Percentiles rank a stretch among this genome's conserved stretches.
Conservation (phyloP, 2,797 vertebrate genomes). For the Rhincodon typus region DNA sequence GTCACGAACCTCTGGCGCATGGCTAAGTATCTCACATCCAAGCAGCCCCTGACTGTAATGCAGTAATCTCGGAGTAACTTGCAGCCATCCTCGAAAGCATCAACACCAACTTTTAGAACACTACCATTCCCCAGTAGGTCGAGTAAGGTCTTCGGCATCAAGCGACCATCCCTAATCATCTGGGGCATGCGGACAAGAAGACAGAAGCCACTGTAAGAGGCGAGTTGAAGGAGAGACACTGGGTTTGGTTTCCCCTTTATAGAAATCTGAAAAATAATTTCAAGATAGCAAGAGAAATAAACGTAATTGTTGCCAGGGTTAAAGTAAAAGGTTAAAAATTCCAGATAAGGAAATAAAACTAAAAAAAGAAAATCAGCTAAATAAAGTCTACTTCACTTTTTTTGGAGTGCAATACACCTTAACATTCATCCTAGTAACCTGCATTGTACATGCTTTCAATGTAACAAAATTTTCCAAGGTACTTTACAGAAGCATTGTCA, state of each 20-base stretch:
- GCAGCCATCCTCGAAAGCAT: conserved; percentile 83
- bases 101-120: conserved; percentile 85
- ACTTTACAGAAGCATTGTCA: background rate
- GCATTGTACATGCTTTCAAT: background rate
- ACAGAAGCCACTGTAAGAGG: conserved; percentile 76
- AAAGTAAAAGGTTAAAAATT: background rate
- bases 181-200: conserved; percentile 73
- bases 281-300: background rate
- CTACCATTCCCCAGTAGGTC: conserved; percentile 67
- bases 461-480: background rate
- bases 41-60: conserved; percentile 64
- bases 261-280: conserved; percentile 65
- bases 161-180: conserved; percentile 55
- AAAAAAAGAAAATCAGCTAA: background rate
- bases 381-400: background rate
- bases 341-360: background rate
- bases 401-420: background rate
- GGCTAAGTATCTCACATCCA: conserved; percentile 85
- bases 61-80: conserved; percentile 77
- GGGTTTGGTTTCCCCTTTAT: conserved; percentile 67
- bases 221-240: conserved; percentile 84
- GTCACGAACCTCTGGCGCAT: conserved; percentile 70
- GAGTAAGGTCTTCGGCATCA: conserved; percentile 67
- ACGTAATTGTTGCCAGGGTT: background rate
- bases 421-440: background rate